Conservation (phyloP, 1,140 invertebrate species). For the Polypedilum vanderplanki region DNA sequence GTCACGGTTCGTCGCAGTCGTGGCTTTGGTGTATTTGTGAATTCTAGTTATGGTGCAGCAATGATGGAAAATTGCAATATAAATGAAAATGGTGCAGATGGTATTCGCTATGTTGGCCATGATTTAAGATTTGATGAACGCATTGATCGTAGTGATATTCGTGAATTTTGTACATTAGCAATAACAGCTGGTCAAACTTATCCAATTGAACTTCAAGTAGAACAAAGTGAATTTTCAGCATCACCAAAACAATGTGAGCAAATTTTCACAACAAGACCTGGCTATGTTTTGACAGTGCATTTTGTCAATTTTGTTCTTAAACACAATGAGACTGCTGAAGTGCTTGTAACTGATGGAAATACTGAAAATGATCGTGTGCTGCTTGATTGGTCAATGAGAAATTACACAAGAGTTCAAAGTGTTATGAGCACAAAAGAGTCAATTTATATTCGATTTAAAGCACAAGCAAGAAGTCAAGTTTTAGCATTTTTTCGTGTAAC, state of each 20-base stretch:
- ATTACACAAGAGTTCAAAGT: conserved; percentile 77
- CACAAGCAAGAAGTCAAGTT: conserved; percentile 59
- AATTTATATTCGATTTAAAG: conserved; percentile 67
- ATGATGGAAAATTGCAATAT: conserved; percentile 64
- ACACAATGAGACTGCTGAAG: conserved; percentile 60
- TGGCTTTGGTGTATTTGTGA: conserved; percentile 84
- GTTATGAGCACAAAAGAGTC: conserved; percentile 68
- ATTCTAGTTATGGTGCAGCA: conserved; percentile 72
- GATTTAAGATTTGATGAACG: conserved; percentile 65
- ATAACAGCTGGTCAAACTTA: conserved; percentile 74
- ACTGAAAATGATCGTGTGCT: conserved; percentile 60
- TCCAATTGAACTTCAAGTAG: conserved; percentile 66
- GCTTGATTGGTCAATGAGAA: conserved; percentile 59
- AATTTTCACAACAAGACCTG: conserved; percentile 66
- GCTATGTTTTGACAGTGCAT: conserved; percentile 73
- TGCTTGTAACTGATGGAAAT: conserved; percentile 73
- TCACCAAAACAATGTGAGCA: conserved; percentile 62
- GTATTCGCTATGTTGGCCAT: conserved; percentile 74
- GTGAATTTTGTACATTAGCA: conserved; percentile 76
- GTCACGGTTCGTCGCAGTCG: conserved; percentile 75
- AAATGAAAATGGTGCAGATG: conserved; percentile 76
- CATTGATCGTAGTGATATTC: conserved; percentile 61
- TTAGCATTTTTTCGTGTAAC: conserved; percentile 67
- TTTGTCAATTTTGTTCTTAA: conserved; percentile 71
- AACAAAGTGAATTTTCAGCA: conserved; percentile 63